Evolutionary conservation across 2,888 invertebrate species (phyloP).

Genomic region (Lepidonotus clava): DNA sequence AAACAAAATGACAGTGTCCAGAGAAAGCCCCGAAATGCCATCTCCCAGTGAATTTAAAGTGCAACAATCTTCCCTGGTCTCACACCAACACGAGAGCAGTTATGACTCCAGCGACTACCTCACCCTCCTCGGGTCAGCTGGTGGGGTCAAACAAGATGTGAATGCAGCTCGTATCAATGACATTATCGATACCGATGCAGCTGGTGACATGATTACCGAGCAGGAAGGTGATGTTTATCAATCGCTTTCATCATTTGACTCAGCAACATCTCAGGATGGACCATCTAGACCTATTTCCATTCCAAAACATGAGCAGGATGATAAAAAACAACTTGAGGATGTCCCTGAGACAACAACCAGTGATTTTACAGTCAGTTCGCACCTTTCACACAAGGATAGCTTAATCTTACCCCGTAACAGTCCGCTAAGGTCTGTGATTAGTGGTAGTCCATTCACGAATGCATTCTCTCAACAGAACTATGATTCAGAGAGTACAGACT

Average conservation of each 20-base stretch:
- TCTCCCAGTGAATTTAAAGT: background rate
- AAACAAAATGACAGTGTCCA: no score
- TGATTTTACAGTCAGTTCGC: background rate
- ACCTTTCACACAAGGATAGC: background rate
- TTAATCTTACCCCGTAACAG: background rate
- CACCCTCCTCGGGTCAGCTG: background rate
- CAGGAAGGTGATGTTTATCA: background rate
- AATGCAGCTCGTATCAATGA: background rate
- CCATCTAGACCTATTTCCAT: no score
- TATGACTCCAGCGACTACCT: constrained; percentile 27
- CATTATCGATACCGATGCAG: background rate
- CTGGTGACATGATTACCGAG: background rate
- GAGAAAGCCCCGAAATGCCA: background rate
- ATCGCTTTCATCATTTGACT: constrained; percentile 24
- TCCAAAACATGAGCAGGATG: no score
- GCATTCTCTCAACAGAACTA: background rate
- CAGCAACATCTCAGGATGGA: background rate
- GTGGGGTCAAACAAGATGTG: background rate
- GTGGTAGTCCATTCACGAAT: background rate
- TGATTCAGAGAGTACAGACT: background rate
- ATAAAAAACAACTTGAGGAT: no score
- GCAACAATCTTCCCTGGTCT: background rate
- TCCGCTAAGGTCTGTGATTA: background rate
- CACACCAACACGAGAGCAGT: background rate
- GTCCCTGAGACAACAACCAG: background rate